Evolutionary conservation across 2,888 invertebrate species (phyloP).

Genomic region (Periphyllus acericola): DNA sequence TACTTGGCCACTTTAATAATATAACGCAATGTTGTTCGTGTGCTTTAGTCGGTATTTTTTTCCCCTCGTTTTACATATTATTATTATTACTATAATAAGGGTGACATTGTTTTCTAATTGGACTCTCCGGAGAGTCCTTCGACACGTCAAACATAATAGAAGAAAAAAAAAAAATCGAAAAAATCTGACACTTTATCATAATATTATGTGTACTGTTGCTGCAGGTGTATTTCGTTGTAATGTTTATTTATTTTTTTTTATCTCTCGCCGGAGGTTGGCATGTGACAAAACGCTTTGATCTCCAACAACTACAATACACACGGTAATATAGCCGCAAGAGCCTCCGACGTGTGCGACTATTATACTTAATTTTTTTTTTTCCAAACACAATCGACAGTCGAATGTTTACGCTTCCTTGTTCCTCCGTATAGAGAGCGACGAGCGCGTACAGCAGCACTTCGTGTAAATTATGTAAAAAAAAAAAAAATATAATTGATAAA

Average conservation of each 20-base stretch:
- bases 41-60: neutral
- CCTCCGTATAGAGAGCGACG: neutral
- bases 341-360: neutral
- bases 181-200: neutral
- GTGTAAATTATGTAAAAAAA: no score
- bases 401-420: no score
- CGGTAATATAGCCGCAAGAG: neutral
- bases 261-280: neutral
- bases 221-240: neutral
- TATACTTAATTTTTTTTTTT: no score
- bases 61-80: neutral
- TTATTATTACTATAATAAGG: conserved; percentile 7
- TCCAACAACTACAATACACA: neutral
- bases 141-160: neutral
- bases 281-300: conserved; percentile 19
- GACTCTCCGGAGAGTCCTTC: conserved; percentile 46
- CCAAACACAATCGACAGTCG: no score
- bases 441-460: neutral
- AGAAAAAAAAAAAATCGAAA: neutral
- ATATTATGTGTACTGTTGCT: neutral
- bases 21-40: neutral
- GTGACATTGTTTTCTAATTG: conserved; percentile 51
- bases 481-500: no score
- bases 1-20: neutral
- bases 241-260: neutral